Evolutionary conservation across 2,888 invertebrate species (phyloP), one percentile per base, ranked within the genome.

Genomic region (Acrobasis repandana): DNA sequence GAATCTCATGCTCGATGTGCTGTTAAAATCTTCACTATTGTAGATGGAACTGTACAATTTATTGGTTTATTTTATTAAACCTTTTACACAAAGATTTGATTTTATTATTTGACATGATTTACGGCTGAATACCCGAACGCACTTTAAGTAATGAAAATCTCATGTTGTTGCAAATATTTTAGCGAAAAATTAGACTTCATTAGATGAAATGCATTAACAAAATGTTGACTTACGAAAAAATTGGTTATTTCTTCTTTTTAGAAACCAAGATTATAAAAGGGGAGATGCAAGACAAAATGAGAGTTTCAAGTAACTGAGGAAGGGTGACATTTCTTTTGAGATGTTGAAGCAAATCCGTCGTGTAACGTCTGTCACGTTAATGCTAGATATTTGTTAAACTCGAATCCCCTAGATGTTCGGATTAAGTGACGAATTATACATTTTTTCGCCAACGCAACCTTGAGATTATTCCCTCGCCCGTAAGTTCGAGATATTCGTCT

Each of bases 401-500:
- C 75, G 75, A 77, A 80, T 76, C 82, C 80, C 75, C 75, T 71
- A 75, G 79, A 77, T 75, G 75, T 74, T 70, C 58, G 88, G 90
- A 88, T 90, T 89, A 87, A 84, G 88, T 83, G 86, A 86, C 82
- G 88, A 90, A 88, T 90, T 91, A 87, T 88, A 86, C 83, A 81
- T 83, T 87, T 90, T 82, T 72, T 73, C 75, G 78, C 83, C 83
- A 85, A 86, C 87, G 83, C 85, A 85, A 83, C 80, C 81, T 79
- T 75, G 80, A 86, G 88, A 86, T 89, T 88, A 87, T 86, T 84
- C 82, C 86, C 82, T 72, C 80, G 82, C 83, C 75, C 85, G 81
- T 87, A 87, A 88, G 85, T 89, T 89, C 86, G 83, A 86, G 90
- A 88, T 88, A 90, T 90, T 88, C 90, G 87, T 90, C 87, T 88